Percentiles rank a stretch among this genome's conserved stretches.
Evolutionary conservation across 1,140 invertebrate genomes (phyloP).

Genomic region (Bombus confusus): DNA sequence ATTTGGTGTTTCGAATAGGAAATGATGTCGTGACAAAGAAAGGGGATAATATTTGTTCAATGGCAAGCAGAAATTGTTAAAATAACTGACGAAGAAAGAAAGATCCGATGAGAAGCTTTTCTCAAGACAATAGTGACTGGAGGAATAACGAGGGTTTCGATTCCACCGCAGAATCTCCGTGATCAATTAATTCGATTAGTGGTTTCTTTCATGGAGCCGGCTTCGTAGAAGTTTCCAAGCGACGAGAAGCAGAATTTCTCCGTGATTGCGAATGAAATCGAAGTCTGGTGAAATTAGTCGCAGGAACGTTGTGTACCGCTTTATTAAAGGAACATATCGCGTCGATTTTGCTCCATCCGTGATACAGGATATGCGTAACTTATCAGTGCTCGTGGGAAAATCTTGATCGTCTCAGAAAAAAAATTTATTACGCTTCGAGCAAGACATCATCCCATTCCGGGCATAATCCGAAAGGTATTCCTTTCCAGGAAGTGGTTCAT

Average conservation of each 20-base stretch:
- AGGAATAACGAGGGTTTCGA: neutral
- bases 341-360: neutral
- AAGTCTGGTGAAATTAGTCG: slow-evolving; percentile 1
- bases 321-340: neutral
- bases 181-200: slow-evolving; percentile 7
- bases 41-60: neutral
- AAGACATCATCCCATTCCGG: neutral
- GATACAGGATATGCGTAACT: slow-evolving; percentile 35
- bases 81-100: slow-evolving; percentile 8
- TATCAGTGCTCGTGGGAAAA: slow-evolving; percentile 26
- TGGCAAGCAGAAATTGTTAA: neutral
- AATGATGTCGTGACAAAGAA: neutral
- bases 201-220: neutral
- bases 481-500: neutral
- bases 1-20: neutral
- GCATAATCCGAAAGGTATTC: neutral
- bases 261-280: slow-evolving; percentile 29
- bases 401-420: slow-evolving; percentile 11
- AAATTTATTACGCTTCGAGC: neutral
- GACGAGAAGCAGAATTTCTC: neutral
- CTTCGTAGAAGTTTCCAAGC: neutral
- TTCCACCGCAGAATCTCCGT: neutral
- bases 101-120: slow-evolving; percentile 25
- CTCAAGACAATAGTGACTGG: neutral
- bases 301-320: neutral